These are phyloP conservation scores for Seriola quinqueradiata DNA, from an alignment of 2,113 vertebrate species.

Conservation along the genomic window DNA sequence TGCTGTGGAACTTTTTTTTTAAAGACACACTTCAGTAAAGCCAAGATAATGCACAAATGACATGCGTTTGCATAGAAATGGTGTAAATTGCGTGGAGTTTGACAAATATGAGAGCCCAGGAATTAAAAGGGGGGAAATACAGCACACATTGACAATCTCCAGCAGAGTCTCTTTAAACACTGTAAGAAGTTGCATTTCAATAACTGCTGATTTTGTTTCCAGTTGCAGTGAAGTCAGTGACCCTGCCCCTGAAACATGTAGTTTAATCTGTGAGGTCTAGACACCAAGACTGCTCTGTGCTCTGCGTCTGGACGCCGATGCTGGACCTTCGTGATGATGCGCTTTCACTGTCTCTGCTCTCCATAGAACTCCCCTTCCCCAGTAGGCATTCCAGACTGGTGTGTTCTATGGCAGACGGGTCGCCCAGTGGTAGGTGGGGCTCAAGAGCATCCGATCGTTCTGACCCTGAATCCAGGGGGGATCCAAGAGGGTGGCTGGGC, in stretches of 20 bases:
- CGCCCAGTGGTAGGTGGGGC: conserved; percentile 50
- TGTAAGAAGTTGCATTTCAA: conserved; percentile 49
- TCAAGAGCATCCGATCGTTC: conserved; percentile 38
- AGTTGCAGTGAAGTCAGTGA: background rate
- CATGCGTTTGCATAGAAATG: conserved; percentile 83
- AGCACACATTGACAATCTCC: conserved; percentile 48
- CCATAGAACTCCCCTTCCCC: conserved; percentile 70
- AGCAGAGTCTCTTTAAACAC: conserved; percentile 61
- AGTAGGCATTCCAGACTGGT: conserved; percentile 83
- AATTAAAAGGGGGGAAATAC: conserved; percentile 34
- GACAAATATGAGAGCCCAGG: conserved; percentile 49
- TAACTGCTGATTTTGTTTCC: conserved; percentile 14
- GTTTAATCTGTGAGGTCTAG: conserved; percentile 81
- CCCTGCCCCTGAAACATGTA: conserved; percentile 6
- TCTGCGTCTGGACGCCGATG: conserved; percentile 78
- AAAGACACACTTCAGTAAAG: conserved; percentile 71
- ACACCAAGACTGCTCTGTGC: conserved; percentile 84
- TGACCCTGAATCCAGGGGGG: conserved; percentile 61
- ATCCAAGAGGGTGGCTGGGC: conserved; percentile 21
- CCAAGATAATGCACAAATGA: conserved; percentile 63
- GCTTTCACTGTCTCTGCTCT: conserved; percentile 79
- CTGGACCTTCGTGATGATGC: conserved; percentile 77
- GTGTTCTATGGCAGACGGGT: conserved; percentile 70
- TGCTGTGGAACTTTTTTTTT: conserved; percentile 6
- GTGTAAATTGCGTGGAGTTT: conserved; percentile 40